Base-by-base conservation (phyloP, 2,113 vertebrate genomes). In the Fregata magnificens region DNA sequence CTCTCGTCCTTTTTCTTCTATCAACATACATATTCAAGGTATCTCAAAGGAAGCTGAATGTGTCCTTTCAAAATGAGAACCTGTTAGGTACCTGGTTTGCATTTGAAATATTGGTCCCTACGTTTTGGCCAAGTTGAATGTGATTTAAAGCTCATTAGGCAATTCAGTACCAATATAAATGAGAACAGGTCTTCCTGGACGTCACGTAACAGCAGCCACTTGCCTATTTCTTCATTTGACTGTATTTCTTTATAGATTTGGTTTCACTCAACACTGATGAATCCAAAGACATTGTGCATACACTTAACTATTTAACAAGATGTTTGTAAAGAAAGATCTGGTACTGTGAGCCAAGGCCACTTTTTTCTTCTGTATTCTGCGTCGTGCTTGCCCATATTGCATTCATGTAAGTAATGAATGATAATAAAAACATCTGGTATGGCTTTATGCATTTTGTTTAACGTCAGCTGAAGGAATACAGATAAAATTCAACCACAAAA, bases 381-480 rank as follows among this genome's bases (percentile, higher is more conserved):
- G 1, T 47, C 3, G 1, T 58, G 38, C 72, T 53, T 40, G 73
- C 44, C 77, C 21, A 3, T 17, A 2, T 10, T 69, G 34, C 40
- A 8, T 17, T 77, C 36, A 1, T 17, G 25, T 9, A 59, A 38
- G 62, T 13, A 62, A 14, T 0, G 18, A 59, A 63, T 16, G 67
- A 70, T 52, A 76, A 93, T 34, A 73, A 91, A 96, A 95, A 73
- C 87, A 87, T 91, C 93, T 96, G 83, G 50, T n/a, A 63, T 22
- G 91, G 45, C 32, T 90, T 62, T 78, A 55, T 95, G 59, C 34
- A 0, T 86, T 69, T 73, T 5, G 5, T 91, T 91, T 77, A 83
- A 94, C 11, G 1, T 89, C 93, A 89, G 88, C 78, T 81, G 89
- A 59, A 90, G 89, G 84, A 67, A 88, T 74, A 52, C 21, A 95